Conservation (phyloP, 2,113 vertebrate genomes). For the Phyllostomus discolor region DNA sequence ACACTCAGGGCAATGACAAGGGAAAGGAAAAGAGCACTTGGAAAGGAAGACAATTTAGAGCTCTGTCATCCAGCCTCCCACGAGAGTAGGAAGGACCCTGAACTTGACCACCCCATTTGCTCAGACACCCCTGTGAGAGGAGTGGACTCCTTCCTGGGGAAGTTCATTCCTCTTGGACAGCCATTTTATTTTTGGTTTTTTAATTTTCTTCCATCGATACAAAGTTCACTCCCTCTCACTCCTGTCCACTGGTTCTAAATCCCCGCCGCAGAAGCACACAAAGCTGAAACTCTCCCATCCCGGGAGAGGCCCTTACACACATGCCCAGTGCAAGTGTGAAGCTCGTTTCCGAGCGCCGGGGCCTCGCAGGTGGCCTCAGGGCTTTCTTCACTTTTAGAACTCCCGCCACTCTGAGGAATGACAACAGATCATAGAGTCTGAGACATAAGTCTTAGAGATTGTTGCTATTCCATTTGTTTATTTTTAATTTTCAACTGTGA, state of each 20-base stretch:
- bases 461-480: background rate
- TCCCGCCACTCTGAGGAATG: background rate
- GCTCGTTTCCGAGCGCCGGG: background rate
- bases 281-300: background rate
- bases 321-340: background rate
- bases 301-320: background rate
- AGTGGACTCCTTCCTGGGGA: background rate
- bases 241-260: background rate
- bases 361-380: background rate
- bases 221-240: background rate
- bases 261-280: background rate
- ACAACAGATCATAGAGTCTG: background rate
- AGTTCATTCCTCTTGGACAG: background rate
- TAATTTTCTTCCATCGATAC: background rate
- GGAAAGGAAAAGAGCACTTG: background rate
- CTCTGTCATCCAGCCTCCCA: background rate
- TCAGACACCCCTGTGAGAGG: background rate
- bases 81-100: background rate
- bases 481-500: background rate
- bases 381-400: background rate
- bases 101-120: background rate
- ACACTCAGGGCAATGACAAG: background rate
- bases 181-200: background rate
- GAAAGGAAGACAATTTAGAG: background rate
- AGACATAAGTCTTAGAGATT: background rate